Percentiles rank a stretch among this genome's conserved stretches.
Conservation (phyloP, 2,888 invertebrate species). For the Caradrina clavipalpis region DNA sequence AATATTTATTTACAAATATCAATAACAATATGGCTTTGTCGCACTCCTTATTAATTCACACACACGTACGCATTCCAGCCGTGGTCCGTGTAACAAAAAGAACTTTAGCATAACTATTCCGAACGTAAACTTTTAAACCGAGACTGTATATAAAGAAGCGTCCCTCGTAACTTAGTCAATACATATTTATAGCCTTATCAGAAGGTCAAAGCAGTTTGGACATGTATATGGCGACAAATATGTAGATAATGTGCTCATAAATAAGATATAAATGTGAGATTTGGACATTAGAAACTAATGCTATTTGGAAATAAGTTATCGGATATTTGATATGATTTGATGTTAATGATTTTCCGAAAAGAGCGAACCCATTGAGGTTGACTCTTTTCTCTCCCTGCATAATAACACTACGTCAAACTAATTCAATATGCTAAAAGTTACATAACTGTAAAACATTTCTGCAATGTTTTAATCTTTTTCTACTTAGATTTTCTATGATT, state of each 20-base stretch:
- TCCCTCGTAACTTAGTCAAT: conserved; percentile 14
- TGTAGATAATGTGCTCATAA: conserved; percentile 35
- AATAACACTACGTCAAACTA: too few species aligned
- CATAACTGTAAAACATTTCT: too few species aligned
- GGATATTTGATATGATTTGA: not conserved
- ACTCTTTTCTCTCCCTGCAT: too few species aligned
- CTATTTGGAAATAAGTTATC: conserved; percentile 16
- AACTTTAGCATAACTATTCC: conserved; percentile 59
- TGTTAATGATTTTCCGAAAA: not conserved
- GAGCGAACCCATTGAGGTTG: too few species aligned
- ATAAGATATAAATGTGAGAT: conserved; percentile 23
- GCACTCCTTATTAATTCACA: conserved; percentile 39
- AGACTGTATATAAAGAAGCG: conserved; percentile 9
- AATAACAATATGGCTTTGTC: conserved; percentile 27
- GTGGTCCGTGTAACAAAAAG: conserved; percentile 51
- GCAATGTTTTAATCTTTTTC: too few species aligned
- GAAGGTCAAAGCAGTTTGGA: conserved; percentile 17
- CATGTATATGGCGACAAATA: conserved; percentile 30
- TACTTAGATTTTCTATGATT: too few species aligned
- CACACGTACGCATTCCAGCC: conserved; percentile 50
- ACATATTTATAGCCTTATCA: conserved; percentile 44
- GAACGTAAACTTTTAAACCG: conserved; percentile 34
- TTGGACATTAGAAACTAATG: conserved; percentile 4
- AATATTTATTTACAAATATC: conserved; percentile 20
- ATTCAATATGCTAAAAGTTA: too few species aligned